Base-by-base conservation (phyloP, 2,113 vertebrate genomes). In the Dendrocopos noguchii region DNA sequence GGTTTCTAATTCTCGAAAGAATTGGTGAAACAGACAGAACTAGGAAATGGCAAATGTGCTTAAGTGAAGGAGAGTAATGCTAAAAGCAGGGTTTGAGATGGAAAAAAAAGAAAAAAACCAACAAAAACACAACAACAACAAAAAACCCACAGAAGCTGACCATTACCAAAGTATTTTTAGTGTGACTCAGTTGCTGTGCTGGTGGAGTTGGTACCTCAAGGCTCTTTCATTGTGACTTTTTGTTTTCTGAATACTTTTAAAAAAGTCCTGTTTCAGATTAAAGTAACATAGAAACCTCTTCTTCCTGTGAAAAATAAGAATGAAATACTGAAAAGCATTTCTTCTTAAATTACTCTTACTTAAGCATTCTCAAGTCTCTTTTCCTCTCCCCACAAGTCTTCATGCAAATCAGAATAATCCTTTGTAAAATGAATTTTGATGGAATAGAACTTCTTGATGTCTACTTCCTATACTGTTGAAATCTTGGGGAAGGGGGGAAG, bases 91-190 rank as follows among this genome's bases (percentile, higher is more conserved):
- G 34, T 63, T 88, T 57, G 63, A 64, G 80, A 12, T 8, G 36
- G 36, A 39, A 39, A 5, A 39, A 21, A 52, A 90, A 96, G 72
- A 21, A 52, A 91, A 94, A 90, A 96, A 78, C 66, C 9, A 36
- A 36, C n/a, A n/a, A 39, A 39, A 4, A 9, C 39, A 39, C 39
- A 39, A 39, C 39, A 39, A 39, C 39, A 39, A 39, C 39, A 39
- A 39, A 39, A 39, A 39, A 39, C 10, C n/a, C n/a, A 13, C 74
- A 93, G 91, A 92, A 96, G 82, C 80, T 86, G 83, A 70, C 66
- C 44, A 81, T 90, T 95, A 63, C 82, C 66, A 71, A 39, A 80
- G 61, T 95, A 95, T 95, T 95, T 95, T 93, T 95, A 91, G 94
- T 14, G 65, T 50, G 60, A 50, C 72, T 80, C 3, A 4, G 17